Percentiles rank a stretch among this genome's conserved stretches.
phyloP scores from a whole-genome alignment of 2,888 invertebrate species.

The Sicus ferrugineus region DNA sequence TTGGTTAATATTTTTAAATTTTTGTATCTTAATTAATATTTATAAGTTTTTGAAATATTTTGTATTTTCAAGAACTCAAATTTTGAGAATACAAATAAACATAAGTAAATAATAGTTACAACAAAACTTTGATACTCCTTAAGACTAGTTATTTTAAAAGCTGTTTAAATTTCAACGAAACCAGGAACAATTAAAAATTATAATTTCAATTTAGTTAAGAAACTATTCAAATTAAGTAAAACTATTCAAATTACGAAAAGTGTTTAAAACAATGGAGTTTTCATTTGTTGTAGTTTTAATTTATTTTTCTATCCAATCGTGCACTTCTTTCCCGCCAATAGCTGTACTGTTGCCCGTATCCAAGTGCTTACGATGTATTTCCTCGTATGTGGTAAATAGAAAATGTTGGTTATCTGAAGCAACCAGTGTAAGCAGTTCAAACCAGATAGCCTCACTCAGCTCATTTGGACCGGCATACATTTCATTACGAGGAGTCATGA shows the following conservation, averaged over 20 bases:
- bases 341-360: slow-evolving; percentile 36
- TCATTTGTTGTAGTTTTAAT: slow-evolving; percentile 21
- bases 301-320: slow-evolving; percentile 44
- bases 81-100: too few relatives aligned
- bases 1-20: too few relatives aligned
- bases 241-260: too few relatives aligned
- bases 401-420: slow-evolving; percentile 52
- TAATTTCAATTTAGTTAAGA: too few relatives aligned
- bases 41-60: too few relatives aligned
- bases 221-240: too few relatives aligned
- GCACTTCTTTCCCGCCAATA: slow-evolving; percentile 37
- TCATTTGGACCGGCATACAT: slow-evolving; percentile 49
- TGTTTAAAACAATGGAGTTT: slow-evolving; percentile 2
- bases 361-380: slow-evolving; percentile 46
- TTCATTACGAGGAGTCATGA: slow-evolving; percentile 54
- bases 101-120: too few relatives aligned
- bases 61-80: too few relatives aligned
- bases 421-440: slow-evolving; percentile 49
- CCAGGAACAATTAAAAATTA: slow-evolving; percentile 3
- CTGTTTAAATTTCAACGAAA: slow-evolving; percentile 19
- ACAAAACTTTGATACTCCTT: too few relatives aligned
- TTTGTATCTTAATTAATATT: too few relatives aligned
- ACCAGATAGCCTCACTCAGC: slow-evolving; percentile 56
- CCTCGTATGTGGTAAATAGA: slow-evolving; percentile 54
- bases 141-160: too few relatives aligned